These are phyloP conservation scores for Smutsia temminckii DNA, from an alignment of 2,797 vertebrate species.

Conservation along the genomic window DNA sequence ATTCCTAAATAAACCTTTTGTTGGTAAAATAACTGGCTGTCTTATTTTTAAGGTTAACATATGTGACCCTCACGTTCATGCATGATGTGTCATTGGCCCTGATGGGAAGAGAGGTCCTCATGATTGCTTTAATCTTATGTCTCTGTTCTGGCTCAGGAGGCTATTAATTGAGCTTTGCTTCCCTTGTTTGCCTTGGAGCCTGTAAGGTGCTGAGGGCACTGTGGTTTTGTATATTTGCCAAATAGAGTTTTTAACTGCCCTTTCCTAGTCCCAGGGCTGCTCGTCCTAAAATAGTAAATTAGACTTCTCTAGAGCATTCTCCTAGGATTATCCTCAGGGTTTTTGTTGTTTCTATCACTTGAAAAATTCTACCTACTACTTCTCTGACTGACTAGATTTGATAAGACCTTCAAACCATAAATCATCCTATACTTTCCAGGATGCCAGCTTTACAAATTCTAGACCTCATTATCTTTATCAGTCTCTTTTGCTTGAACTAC, in stretches of 20 bases:
- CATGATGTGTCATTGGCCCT: not conserved
- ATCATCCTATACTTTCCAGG: not conserved
- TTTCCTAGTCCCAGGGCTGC: not conserved
- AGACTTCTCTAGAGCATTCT: not conserved
- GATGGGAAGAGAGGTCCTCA: not conserved
- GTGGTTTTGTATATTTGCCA: not conserved
- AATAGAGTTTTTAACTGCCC: not conserved
- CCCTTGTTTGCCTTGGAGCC: not conserved
- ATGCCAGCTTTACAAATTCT: not conserved
- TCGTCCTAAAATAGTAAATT: not conserved
- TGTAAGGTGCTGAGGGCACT: not conserved
- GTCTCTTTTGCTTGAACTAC: not conserved
- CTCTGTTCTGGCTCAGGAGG: not conserved
- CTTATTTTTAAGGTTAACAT: not conserved
- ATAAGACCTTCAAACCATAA: not conserved
- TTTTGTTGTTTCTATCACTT: not conserved
- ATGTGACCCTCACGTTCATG: not conserved
- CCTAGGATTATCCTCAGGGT: not conserved
- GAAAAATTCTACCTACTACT: not conserved
- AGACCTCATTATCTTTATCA: not conserved
- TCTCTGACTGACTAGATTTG: not conserved
- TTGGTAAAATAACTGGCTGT: too few relatives aligned
- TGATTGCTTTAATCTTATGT: not conserved
- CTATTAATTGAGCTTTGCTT: not conserved
- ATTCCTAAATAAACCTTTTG: too few relatives aligned